phyloP scores from a whole-genome alignment of 92 coral and sea anemone genomes.

The Bergia puertoricense region DNA sequence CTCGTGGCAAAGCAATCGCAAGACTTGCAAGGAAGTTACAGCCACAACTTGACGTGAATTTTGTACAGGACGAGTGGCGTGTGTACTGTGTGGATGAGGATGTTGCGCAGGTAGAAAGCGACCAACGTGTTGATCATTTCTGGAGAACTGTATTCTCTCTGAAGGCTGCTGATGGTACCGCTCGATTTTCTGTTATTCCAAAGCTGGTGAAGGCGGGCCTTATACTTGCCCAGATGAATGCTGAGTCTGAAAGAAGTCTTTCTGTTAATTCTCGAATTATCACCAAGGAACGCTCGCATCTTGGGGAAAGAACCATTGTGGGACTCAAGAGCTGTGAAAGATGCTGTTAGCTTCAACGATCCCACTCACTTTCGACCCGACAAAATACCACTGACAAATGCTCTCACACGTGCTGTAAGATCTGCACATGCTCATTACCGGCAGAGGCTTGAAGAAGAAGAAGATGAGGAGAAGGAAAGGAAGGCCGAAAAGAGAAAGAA shows the following conservation, averaged over 20 bases:
- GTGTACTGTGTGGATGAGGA: not conserved
- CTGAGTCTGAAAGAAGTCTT: not conserved
- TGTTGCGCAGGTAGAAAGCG: not conserved
- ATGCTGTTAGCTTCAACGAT: too few relatives aligned
- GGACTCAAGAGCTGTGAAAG: not conserved
- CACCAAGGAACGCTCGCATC: not conserved
- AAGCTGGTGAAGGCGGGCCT: not conserved
- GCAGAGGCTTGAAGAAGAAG: too few relatives aligned
- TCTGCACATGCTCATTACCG: not conserved
- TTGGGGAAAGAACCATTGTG: not conserved
- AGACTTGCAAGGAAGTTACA: not conserved
- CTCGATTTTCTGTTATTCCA: not conserved
- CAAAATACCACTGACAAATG: not conserved
- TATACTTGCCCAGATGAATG: slow-evolving; percentile 1
- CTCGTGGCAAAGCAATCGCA: not conserved
- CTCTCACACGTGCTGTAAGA: not conserved
- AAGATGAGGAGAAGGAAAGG: not conserved
- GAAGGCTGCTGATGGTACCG: not conserved
- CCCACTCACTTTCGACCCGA: not conserved
- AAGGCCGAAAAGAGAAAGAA: not conserved
- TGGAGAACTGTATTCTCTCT: not conserved
- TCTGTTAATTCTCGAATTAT: not conserved
- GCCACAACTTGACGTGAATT: not conserved
- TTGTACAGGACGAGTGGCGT: not conserved
- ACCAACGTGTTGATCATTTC: not conserved